phyloP scores from a whole-genome alignment of 2,113 vertebrate species.

The Chunga burmeisteri region DNA sequence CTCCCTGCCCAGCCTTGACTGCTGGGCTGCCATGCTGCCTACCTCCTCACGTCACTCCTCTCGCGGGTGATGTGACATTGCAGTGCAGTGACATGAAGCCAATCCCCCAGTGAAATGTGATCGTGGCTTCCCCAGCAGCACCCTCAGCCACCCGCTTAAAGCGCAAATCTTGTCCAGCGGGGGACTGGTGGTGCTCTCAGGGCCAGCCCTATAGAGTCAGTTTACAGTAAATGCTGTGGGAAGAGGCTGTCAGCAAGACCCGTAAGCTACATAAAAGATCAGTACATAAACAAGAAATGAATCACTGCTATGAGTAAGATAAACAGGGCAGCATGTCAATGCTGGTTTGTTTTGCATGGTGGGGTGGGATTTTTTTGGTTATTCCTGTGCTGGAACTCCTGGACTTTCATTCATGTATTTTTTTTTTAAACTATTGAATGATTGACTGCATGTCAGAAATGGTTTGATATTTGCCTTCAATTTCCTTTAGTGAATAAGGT shows the following conservation, averaged over 20 bases:
- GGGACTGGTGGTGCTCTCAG: accelerated
- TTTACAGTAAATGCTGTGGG: not conserved
- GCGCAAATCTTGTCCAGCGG: accelerated
- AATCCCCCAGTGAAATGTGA: not conserved
- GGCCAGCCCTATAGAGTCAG: not conserved
- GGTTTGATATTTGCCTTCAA: accelerated
- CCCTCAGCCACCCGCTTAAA: accelerated
- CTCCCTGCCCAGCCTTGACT: not conserved
- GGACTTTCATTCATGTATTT: not conserved
- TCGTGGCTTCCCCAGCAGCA: not conserved
- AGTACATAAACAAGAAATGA: not conserved
- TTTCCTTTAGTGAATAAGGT: not conserved
- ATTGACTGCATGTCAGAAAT: not conserved
- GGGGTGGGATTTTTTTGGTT: not conserved
- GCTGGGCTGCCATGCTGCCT: accelerated
- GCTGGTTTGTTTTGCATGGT: not conserved
- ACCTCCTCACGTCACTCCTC: accelerated
- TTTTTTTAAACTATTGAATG: not conserved
- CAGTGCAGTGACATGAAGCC: accelerated
- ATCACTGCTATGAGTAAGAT: not conserved
- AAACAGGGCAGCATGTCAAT: not conserved
- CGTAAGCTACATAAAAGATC: not conserved
- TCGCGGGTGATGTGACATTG: accelerated
- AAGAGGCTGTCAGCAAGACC: not conserved
- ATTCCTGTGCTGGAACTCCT: not conserved